These are phyloP conservation scores for Euphonia xanthogaster DNA, from an alignment of 2,797 vertebrate species.

Conservation along the genomic window DNA sequence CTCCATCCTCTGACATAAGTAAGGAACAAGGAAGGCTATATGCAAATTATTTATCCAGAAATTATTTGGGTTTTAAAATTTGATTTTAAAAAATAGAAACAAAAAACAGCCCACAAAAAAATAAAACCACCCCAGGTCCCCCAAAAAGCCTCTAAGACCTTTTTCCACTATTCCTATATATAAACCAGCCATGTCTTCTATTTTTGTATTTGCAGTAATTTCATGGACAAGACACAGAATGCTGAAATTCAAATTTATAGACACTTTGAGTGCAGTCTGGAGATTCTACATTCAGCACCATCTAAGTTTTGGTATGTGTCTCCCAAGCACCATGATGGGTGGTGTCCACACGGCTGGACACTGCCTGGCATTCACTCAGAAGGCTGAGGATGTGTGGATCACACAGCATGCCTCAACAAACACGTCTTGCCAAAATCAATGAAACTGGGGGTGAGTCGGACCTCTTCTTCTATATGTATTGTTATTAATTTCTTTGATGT, in stretches of 20 bases:
- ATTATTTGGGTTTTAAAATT: background rate
- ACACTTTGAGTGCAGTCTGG: background rate
- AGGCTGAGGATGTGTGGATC: background rate
- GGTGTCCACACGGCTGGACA: background rate
- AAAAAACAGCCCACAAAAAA: background rate
- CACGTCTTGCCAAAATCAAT: background rate
- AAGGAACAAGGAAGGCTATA: background rate
- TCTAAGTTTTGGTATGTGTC: background rate
- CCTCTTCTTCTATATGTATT: background rate
- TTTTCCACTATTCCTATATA: background rate
- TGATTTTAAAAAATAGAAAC: background rate
- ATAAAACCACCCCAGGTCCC: fast-evolving
- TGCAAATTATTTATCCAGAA: background rate
- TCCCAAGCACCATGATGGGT: fast-evolving
- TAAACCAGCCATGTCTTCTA: background rate
- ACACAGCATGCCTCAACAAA: background rate
- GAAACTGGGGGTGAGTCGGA: background rate
- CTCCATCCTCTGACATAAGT: background rate
- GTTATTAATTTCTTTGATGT: background rate
- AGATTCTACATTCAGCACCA: background rate
- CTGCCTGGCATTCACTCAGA: background rate
- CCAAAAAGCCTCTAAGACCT: background rate
- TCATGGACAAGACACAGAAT: background rate
- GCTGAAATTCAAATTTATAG: background rate
- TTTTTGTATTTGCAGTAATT: background rate